Percentiles rank a stretch among this genome's conserved stretches.
These are phyloP conservation scores for Alsophila aescularia DNA, from an alignment of 2,888 invertebrate species.

Conservation along the genomic window DNA sequence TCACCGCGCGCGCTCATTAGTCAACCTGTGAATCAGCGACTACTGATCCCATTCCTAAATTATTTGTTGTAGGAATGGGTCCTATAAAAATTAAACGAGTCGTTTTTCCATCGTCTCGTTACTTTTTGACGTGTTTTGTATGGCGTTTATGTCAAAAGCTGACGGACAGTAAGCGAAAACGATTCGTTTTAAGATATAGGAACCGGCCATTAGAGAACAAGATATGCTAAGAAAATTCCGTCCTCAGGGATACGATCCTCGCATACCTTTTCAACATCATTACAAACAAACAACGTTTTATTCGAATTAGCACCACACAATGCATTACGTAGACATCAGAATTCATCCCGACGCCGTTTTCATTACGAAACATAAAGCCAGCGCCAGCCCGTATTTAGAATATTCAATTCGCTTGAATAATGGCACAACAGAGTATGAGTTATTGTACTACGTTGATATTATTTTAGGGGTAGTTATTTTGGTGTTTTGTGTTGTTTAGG, in stretches of 20 bases:
- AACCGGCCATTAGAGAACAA: no score
- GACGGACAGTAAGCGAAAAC: no score
- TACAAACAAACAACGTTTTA: slow-evolving; percentile 7
- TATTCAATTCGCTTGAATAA: slow-evolving; percentile 62
- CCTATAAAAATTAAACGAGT: no score
- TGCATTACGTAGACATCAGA: slow-evolving; percentile 18
- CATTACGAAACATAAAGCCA: slow-evolving; percentile 24
- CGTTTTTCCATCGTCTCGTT: no score
- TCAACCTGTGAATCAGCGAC: no score
- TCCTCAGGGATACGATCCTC: neutral
- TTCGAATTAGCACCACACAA: slow-evolving; percentile 19
- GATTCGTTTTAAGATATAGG: no score
- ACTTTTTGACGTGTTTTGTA: no score
- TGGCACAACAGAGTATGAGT: slow-evolving; percentile 52
- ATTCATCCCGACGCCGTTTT: slow-evolving; percentile 25
- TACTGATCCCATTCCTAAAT: no score
- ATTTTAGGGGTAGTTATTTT: slow-evolving; percentile 7
- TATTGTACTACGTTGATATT: slow-evolving; percentile 35
- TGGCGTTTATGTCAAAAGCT: no score
- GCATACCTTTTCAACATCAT: neutral
- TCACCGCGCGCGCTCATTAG: no score
- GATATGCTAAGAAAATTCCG: no score
- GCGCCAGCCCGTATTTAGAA: slow-evolving; percentile 45
- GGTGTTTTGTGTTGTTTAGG: slow-evolving; percentile 17
- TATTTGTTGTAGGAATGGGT: no score